phyloP scores from a whole-genome alignment of 2,797 vertebrate species.

The Alfaro cultratus region DNA sequence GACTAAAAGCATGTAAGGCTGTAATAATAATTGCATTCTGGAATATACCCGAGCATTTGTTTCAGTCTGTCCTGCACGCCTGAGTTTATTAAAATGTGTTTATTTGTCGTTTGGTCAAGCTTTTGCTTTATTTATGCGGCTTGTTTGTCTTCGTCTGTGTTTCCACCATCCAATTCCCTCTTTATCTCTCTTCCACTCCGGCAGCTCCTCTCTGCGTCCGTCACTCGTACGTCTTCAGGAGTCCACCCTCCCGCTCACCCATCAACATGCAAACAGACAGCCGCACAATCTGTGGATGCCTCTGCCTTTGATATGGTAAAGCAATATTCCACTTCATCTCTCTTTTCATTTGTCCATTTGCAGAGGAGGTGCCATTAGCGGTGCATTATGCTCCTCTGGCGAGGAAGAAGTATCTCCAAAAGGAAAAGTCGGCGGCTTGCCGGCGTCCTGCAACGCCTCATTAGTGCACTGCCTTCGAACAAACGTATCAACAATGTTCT shows the following conservation, averaged over 20 bases:
- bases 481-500: slow-evolving; percentile 80
- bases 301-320: slow-evolving; percentile 78
- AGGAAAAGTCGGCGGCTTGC: slow-evolving; percentile 49
- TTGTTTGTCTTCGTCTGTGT: slow-evolving; percentile 31
- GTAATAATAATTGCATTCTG: slow-evolving; percentile 11
- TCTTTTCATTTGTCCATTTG: slow-evolving; percentile 72
- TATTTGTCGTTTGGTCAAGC: slow-evolving; percentile 28
- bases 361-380: slow-evolving; percentile 72
- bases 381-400: slow-evolving; percentile 63
- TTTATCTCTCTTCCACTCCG: slow-evolving; percentile 20
- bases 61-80: slow-evolving; percentile 13
- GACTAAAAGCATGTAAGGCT: slow-evolving; percentile 16
- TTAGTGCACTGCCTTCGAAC: slow-evolving; percentile 76
- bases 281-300: slow-evolving; percentile 43
- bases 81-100: slow-evolving; percentile 13
- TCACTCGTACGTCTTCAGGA: slow-evolving; percentile 31
- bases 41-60: slow-evolving; percentile 13
- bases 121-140: slow-evolving; percentile 13
- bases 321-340: slow-evolving; percentile 66
- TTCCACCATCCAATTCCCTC: slow-evolving; percentile 21
- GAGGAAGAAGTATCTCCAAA: slow-evolving; percentile 67
- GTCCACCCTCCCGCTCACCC: slow-evolving; percentile 49
- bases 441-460: slow-evolving; percentile 75
- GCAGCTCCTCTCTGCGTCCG: slow-evolving; percentile 39
- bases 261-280: slow-evolving; percentile 57